Percentiles rank a stretch among this genome's conserved stretches.
Conservation (phyloP, 2,113 vertebrate species). For the Rhombomys opimus region DNA sequence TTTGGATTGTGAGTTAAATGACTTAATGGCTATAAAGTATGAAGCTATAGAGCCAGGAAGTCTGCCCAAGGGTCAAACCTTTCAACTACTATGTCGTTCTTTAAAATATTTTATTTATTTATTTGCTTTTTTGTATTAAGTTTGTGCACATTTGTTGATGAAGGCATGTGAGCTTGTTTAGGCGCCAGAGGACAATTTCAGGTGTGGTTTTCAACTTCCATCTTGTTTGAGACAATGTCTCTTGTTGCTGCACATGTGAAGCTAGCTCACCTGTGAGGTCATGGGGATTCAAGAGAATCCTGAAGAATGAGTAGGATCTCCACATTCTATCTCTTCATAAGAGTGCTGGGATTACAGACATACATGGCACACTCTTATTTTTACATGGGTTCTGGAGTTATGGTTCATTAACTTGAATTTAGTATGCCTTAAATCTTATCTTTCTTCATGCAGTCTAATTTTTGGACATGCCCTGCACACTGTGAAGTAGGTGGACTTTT, state of each 20-base stretch:
- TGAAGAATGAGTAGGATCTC: neutral
- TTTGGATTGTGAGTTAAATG: neutral
- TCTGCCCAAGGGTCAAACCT: neutral
- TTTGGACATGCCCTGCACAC: neutral
- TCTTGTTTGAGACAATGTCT: neutral
- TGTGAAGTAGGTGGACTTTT: neutral
- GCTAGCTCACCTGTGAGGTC: neutral
- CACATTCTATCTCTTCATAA: neutral
- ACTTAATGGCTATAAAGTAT: neutral
- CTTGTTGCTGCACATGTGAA: neutral
- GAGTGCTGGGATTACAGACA: neutral
- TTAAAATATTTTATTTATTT: neutral
- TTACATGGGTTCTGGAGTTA: neutral
- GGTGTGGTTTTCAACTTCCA: neutral
- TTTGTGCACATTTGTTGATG: neutral
- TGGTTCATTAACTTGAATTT: neutral
- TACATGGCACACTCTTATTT: neutral
- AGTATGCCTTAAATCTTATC: neutral
- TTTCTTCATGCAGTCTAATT: neutral
- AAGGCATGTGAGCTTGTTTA: neutral
- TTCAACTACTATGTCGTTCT: neutral
- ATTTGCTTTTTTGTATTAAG: neutral
- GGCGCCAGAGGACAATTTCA: neutral
- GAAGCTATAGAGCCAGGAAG: neutral
- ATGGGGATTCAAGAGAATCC: neutral